phyloP scores from a whole-genome alignment of 2,888 invertebrate genomes.

The Aphodius granarius region DNA sequence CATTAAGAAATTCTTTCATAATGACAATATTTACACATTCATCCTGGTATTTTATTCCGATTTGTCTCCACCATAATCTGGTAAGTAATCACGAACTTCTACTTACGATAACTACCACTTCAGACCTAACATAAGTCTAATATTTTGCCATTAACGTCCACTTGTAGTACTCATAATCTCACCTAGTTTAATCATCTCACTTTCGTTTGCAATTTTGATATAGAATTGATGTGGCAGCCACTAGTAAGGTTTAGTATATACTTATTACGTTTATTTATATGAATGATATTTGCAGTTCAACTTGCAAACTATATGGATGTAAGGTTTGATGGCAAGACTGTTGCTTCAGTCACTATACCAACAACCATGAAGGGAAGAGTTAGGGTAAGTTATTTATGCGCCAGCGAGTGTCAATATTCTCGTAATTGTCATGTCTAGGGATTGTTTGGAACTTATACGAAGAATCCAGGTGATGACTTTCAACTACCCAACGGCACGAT shows the following conservation, averaged over 20 bases:
- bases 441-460: background rate
- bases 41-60: too few relatives aligned
- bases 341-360: background rate
- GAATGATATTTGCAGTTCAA: background rate
- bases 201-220: too few relatives aligned
- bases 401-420: background rate
- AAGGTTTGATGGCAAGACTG: conserved; percentile 8
- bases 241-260: background rate
- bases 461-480: conserved; percentile 7
- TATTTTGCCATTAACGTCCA: too few relatives aligned
- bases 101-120: too few relatives aligned
- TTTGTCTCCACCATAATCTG: too few relatives aligned
- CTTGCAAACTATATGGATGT: conserved; percentile 13
- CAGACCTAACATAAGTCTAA: too few relatives aligned
- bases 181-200: too few relatives aligned
- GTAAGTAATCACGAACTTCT: too few relatives aligned
- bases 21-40: too few relatives aligned
- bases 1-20: too few relatives aligned
- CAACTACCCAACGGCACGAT: background rate
- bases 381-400: background rate
- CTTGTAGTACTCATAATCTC: too few relatives aligned
- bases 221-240: too few relatives aligned
- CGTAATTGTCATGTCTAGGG: background rate
- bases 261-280: background rate
- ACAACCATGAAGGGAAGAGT: background rate